Evolutionary conservation across 1,140 invertebrate species (phyloP), one percentile per base, ranked within the genome.

Genomic region (Ooceraea biroi): DNA sequence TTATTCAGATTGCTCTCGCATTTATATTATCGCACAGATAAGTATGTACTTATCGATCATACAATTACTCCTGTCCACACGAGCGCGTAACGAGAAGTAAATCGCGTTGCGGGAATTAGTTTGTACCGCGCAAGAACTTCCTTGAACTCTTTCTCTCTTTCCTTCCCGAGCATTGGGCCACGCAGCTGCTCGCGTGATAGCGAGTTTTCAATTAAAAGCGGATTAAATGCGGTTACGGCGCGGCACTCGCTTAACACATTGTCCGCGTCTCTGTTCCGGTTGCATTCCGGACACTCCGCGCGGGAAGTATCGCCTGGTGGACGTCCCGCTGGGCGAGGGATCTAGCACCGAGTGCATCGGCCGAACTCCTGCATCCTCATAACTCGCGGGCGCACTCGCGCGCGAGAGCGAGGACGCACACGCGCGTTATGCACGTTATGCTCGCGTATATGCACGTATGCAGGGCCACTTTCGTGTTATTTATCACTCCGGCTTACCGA

Each of bases 381-480:
- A 74, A 73, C 68, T 82, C 68, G 78, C 76, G 48, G 36, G 11
- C 30, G 27, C 30, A 55, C 25, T 48, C 11, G 22, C 44, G 57
- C 27, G 44, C 11, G 50, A 14, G n/a, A 52, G 11, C n/a, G 60
- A 77, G 27, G 7, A 30, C 12, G 19, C 5, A 22, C 25, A 55
- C 11, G 17, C n/a, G 36, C 41, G 61, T 44, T 63, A 63, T 63
- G n/a, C 76, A 22, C 17, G 44, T 60, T n/a, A n/a, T n/a, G n/a
- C n/a, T 73, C 22, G 36, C 57, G 72, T 11, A 10, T 87, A 84
- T 84, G 82, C 74, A 74, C n/a, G 7, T 36, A 36, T 7, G 36
- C 36, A 7, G 61, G 69, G 73, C 82, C 83, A 85, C 69, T 82
- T 58, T 30, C 44, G 44, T 10, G 14, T 88, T 89, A 88, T 89